Percentiles rank a stretch among this genome's conserved stretches.
Conservation (phyloP, 2,888 invertebrate genomes). For the Halictus quadricinctus region DNA sequence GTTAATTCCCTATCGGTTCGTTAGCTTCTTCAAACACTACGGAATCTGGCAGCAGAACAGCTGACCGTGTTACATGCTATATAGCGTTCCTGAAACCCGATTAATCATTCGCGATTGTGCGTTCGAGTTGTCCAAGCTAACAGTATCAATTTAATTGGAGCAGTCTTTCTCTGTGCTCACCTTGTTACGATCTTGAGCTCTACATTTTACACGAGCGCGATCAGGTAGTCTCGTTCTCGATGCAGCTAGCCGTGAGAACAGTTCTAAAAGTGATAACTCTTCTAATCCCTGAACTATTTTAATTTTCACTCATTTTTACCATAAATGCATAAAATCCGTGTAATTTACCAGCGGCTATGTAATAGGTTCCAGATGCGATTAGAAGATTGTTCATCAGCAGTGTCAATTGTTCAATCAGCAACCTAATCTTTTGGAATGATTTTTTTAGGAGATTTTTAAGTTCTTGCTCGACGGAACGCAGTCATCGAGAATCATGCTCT, state of each 20-base stretch:
- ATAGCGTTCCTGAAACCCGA: background rate
- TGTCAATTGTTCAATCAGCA: too few relatives aligned
- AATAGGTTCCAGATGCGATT: too few relatives aligned
- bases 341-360: too few relatives aligned
- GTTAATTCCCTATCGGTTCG: conserved; percentile 8
- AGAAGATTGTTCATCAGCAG: too few relatives aligned
- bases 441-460: too few relatives aligned
- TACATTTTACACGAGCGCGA: background rate
- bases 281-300: too few relatives aligned
- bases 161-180: background rate
- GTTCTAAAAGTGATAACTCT: too few relatives aligned
- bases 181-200: background rate
- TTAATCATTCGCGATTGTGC: conserved; percentile 1
- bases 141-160: conserved; percentile 5
- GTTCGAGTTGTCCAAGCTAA: background rate
- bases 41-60: conserved; percentile 6
- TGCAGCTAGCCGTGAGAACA: background rate
- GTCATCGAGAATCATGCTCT: background rate
- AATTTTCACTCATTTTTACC: too few relatives aligned
- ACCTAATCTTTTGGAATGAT: too few relatives aligned
- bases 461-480: too few relatives aligned
- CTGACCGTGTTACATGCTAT: conserved; percentile 9
- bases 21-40: background rate
- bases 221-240: background rate
- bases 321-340: too few relatives aligned